Evolutionary conservation across 2,113 vertebrate species (phyloP), one percentile per base, ranked within the genome.

Genomic region (Caranx ignobilis): DNA sequence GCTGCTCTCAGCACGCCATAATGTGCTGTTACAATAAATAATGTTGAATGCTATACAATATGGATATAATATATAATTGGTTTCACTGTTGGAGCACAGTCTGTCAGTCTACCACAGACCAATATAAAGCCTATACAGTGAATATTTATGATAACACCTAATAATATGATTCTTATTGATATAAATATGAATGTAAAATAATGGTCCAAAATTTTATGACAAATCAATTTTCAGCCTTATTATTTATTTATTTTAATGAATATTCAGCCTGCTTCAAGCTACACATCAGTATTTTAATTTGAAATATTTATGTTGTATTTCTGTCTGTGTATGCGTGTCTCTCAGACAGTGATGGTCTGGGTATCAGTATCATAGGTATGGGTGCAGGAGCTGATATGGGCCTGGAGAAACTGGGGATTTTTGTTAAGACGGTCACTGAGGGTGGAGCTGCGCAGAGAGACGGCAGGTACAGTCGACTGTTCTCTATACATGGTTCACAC

Each of bases 361-460:
- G 98, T 4, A 98, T 99, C 94, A 99, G 97, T 87, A 99, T 99
- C 87, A 99, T 99, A 0, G 98, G 98, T 16, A 99, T 99, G 98
- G 98, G 98, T 0, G 98, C 97, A 0, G 98, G 98, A 21, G 98
- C 98, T 0, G 98, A 99, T 86, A 98, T 98, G 97, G 98, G 98
- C 50, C 95, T 99, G 91, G 98, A 99, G 93, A 99, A 99, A 82
- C 88, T 99, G 79, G 98, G 98, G 9, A 99, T 99, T 94, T 99
- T 99, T 0, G 97, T 99, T 67, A 99, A 99, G 94, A 99, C 97
- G 0, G 97, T 99, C 82, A 99, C 97, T 0, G 97, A 98, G 34
- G 97, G 96, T 0, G 98, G 98, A 1, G 97, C 98, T 0, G 98
- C 98, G 1, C 97, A 98, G 84, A 92, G 97, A 80, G 98, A 99